phyloP scores from a whole-genome alignment of 1,140 invertebrate species.

The Theocolax elegans region DNA sequence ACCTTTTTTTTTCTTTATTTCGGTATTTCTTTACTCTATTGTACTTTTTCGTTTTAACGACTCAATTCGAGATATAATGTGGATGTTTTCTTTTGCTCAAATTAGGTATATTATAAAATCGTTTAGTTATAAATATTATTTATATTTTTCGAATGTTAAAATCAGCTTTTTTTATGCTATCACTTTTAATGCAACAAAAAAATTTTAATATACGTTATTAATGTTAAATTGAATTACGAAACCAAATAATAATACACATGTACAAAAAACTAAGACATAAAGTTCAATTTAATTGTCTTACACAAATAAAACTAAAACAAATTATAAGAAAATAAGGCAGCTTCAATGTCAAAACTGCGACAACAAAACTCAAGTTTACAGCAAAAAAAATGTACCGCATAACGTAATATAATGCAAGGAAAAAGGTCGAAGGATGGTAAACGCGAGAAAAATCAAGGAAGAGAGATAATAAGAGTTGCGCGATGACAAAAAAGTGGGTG shows the following conservation, averaged over 20 bases:
- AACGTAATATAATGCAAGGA: neutral
- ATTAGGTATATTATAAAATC: too few relatives aligned
- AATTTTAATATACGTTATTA: too few relatives aligned
- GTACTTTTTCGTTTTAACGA: neutral
- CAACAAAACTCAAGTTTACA: neutral
- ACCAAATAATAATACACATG: too few relatives aligned
- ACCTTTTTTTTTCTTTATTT: neutral
- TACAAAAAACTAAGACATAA: too few relatives aligned
- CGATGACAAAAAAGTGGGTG: conserved; percentile 26
- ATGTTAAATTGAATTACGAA: too few relatives aligned
- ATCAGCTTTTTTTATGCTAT: too few relatives aligned
- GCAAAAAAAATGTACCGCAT: neutral
- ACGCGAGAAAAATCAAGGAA: conserved; percentile 1
- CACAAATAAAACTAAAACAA: neutral
- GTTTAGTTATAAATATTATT: neutral
- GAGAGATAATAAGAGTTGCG: conserved; percentile 36
- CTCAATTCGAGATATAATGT: conserved; percentile 1
- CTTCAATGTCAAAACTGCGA: too few relatives aligned
- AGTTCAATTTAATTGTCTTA: neutral
- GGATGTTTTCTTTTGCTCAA: neutral
- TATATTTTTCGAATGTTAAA: neutral
- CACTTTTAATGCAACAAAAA: too few relatives aligned
- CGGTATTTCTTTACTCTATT: neutral
- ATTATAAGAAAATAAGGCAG: neutral
- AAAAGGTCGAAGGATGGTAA: neutral